phyloP scores from a whole-genome alignment of 2,113 vertebrate species.

The Eptesicus fuscus region DNA sequence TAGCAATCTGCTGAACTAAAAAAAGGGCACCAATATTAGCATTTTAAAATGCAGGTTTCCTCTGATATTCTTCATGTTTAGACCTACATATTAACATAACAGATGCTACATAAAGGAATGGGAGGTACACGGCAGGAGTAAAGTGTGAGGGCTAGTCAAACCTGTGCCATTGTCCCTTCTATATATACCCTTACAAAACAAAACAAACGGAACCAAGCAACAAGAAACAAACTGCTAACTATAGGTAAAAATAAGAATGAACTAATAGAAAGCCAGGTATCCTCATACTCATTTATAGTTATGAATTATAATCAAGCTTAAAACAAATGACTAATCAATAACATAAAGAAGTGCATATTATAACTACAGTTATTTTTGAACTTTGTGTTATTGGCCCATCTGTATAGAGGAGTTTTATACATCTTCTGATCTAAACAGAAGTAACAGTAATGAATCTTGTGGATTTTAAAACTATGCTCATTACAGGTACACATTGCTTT shows the following conservation, averaged over 20 bases:
- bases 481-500: not conserved
- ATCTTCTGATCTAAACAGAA: constrained; percentile 3
- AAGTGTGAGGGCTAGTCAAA: not conserved
- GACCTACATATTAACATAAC: not conserved
- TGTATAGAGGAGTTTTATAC: not conserved
- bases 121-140: not conserved
- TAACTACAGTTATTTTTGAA: not conserved
- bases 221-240: not conserved
- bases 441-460: not conserved
- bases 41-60: not conserved
- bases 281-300: not conserved
- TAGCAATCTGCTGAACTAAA: not conserved
- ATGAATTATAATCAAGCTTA: not conserved
- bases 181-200: not conserved
- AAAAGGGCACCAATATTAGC: not conserved
- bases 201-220: not conserved
- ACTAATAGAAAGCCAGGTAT: not conserved
- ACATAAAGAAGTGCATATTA: not conserved
- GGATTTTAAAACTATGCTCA: not conserved
- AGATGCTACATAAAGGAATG: not conserved
- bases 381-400: not conserved
- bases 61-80: not conserved
- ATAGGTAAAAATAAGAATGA: not conserved
- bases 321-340: not conserved
- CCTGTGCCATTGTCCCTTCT: not conserved